Conservation (phyloP, 2,888 invertebrate genomes). For the Calameuta idolon region DNA sequence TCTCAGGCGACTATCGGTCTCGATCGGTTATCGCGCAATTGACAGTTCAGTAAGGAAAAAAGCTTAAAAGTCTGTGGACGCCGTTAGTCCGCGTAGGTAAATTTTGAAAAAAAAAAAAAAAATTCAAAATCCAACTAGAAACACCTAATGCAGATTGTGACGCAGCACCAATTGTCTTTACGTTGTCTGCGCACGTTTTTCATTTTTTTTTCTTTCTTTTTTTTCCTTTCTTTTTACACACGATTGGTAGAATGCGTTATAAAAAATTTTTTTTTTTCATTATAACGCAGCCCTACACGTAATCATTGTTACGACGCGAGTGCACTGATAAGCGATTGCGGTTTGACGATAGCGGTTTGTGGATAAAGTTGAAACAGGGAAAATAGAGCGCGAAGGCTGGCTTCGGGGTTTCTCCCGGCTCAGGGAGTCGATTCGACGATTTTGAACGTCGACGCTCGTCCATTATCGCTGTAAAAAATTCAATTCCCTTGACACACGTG, state of each 20-base stretch:
- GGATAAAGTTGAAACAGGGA: neutral
- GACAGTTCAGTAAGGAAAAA: too few species aligned
- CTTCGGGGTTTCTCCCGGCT: neutral
- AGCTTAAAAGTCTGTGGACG: too few species aligned
- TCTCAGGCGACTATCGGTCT: too few species aligned
- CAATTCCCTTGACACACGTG: too few species aligned
- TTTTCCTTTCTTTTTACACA: constrained; percentile 5
- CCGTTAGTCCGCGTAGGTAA: too few species aligned
- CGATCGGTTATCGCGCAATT: too few species aligned
- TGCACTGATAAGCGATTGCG: constrained; percentile 17
- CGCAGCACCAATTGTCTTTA: constrained; percentile 19
- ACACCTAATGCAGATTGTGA: neutral
- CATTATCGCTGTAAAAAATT: too few species aligned
- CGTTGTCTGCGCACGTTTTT: constrained; percentile 9
- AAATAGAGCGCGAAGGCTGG: constrained; percentile 14
- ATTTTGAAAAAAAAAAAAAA: too few species aligned
- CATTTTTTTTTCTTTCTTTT: neutral
- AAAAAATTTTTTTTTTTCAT: constrained; percentile 11
- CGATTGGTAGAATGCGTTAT: constrained; percentile 8
- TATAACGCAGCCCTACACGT: constrained; percentile 9
- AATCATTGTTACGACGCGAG: constrained; percentile 20
- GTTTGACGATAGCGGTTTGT: neutral
- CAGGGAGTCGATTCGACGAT: neutral
- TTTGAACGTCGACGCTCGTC: too few species aligned
- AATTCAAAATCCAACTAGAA: too few species aligned